These are phyloP conservation scores for Beroe forskalii DNA, from an alignment of 37 sponge, comb jelly and placozoan genomes.

Conservation along the genomic window DNA sequence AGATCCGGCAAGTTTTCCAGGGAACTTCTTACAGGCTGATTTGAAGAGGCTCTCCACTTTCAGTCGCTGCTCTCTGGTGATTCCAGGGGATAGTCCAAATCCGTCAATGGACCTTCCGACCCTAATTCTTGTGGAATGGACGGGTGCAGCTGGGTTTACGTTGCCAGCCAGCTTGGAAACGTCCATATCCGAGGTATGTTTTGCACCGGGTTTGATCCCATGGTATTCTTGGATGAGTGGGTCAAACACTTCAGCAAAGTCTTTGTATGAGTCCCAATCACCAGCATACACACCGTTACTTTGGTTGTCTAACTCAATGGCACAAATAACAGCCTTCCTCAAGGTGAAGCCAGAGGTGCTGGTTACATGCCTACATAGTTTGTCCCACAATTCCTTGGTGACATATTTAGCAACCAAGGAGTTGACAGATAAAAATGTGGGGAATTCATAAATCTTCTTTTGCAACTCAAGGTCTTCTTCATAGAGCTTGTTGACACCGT, in stretches of 20 bases:
- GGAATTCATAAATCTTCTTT: too few relatives aligned
- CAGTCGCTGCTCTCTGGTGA: conserved; percentile 72
- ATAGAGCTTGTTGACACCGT: too few relatives aligned
- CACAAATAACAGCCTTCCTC: neutral
- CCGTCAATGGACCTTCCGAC: conserved; percentile 73
- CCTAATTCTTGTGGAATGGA: conserved; percentile 73
- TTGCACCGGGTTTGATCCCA: neutral
- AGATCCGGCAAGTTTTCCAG: conserved; percentile 71
- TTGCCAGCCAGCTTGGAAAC: neutral
- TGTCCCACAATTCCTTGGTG: conserved; percentile 33
- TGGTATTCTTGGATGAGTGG: conserved; percentile 19
- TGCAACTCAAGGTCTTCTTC: too few relatives aligned
- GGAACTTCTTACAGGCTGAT: conserved; percentile 70
- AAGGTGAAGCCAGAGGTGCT: conserved; percentile 7
- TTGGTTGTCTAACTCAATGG: neutral
- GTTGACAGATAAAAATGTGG: neutral
- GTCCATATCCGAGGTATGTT: conserved; percentile 22
- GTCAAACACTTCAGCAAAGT: neutral
- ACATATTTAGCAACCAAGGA: conserved; percentile 10
- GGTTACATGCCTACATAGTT: neutral
- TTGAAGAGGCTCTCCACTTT: conserved; percentile 73
- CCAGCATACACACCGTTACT: neutral
- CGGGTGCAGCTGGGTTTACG: conserved; percentile 19
- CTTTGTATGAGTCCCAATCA: too few relatives aligned
- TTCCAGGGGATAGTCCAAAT: conserved; percentile 71